Evolutionary conservation across 2,113 vertebrate genomes (phyloP).

Genomic region (Acrocephalus kingi): DNA sequence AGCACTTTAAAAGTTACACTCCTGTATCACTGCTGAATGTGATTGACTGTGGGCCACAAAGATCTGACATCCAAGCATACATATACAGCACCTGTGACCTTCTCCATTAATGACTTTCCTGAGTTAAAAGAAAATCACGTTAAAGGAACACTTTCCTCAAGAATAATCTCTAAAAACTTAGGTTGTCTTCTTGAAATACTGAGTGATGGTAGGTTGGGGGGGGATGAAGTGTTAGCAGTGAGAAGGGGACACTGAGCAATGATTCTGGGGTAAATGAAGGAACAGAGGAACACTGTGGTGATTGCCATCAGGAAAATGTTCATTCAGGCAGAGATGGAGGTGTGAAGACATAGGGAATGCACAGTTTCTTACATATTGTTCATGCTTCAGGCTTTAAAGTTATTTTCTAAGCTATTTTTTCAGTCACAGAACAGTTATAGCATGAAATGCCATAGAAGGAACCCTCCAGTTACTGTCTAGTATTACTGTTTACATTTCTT

Average conservation of each 20-base stretch:
- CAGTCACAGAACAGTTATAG: background rate
- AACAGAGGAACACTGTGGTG: background rate
- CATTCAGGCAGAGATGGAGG: background rate
- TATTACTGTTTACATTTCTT: background rate
- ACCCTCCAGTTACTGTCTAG: background rate
- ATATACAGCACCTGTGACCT: background rate
- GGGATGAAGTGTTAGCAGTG: background rate
- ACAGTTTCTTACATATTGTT: background rate
- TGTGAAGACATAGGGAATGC: background rate
- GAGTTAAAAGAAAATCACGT: background rate
- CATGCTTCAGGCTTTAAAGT: background rate
- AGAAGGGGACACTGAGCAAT: background rate
- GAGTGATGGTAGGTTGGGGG: background rate
- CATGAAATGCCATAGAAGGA: background rate
- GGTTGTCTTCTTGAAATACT: background rate
- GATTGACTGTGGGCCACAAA: background rate
- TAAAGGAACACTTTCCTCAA: background rate
- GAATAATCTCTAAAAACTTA: background rate
- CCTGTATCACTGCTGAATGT: background rate
- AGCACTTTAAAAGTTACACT: background rate
- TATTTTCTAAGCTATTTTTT: background rate
- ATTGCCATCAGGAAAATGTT: background rate
- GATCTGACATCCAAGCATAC: background rate
- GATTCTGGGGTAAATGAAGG: background rate
- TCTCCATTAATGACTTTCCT: background rate